Base-by-base conservation (phyloP, 2,113 vertebrate genomes). In the Apeltes quadracus region DNA sequence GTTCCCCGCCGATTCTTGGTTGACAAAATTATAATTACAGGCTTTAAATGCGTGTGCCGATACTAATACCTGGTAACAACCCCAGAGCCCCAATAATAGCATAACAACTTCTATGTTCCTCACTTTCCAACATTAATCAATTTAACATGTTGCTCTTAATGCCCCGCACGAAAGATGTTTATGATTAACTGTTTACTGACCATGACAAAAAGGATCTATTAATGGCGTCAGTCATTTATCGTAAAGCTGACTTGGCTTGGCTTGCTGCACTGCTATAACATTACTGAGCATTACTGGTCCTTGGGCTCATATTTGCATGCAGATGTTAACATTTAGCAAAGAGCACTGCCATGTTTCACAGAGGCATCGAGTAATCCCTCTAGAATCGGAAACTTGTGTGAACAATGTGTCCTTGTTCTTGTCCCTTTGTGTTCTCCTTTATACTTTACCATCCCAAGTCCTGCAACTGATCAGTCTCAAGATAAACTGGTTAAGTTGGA, bases 1-100 rank as follows among this genome's bases (percentile, higher is more conserved):
- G 46, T 76, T 62, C 69, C 44, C 54, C 65, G 25, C 76, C 75
- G 81, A 75, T 69, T 61, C 43, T 75, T 66, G 54, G 29, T 27
- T 7, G 23, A 56, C 32, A 65, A 74, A 78, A 66, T 69, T 67
- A 41, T n/a, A 50, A 22, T 22, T 50, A 48, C 18, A 48, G 12
- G 46, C 11, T n/a, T 50, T 50, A 22, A n/a, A n/a, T 15, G 16
- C 25, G 22, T 51, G 22, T 53, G 10, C 22, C 5, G 12, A 7
- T 25, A 53, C 14, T 13, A 23, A 10, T 53, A 53, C 50, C 18
- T 25, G 9, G 23, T 53, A 53, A 53, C 14, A 25, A 11, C 12
- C 13, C 14, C 23, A 50, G n/a, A 14, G 50, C 22, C 11, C 22
- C 5, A 22, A 13, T 16, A 13, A 51, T 12, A 50, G 12, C 44